Base-by-base conservation (phyloP, 2,888 invertebrate species). In the Toxonevra muliebris region DNA sequence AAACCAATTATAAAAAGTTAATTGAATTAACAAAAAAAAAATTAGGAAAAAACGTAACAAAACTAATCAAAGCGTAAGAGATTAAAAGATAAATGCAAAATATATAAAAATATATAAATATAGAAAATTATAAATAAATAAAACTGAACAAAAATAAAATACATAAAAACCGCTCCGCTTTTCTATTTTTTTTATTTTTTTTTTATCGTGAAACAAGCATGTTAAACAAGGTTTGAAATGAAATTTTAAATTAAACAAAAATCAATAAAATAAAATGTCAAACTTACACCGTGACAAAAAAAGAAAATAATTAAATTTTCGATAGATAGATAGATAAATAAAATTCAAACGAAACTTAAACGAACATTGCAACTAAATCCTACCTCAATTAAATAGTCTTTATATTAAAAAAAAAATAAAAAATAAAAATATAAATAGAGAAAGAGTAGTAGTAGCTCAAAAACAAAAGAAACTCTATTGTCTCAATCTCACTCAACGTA, bases 81-180 rank as follows among this genome's bases (percentile, higher is more conserved):
- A 19, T 20, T 13, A 73, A 79, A 78, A 75, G 73, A 73, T 71
- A 75, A 79, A 77, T 76, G 71, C 15, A 61, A 42, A 8, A 54
- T 53, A 53, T 15, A 54, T 17, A 9, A 42, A 52, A 42, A 12
- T 15, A 17, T 3, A 17, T 40, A 20, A 19, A 17, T 41, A 42
- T 53, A 30, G 10, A 40, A 11, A 53, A 53, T 53, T 41, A 42
- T 53, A 12, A 20, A 48, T 50, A 48, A 15, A 48, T 5, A 48
- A 8, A 48, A 59, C 9, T 30, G 2, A n/a, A 30, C 7, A 30
- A 30, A 30, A 30, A 30, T 30, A 30, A 30, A 30, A 30, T 7
- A 30, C 3, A 30, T 4, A 30, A 30, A 30, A 30, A 30, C 30
- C 30, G 30, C 30, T 30, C 30, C 30, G 30, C 30, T 30, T 2